phyloP scores from a whole-genome alignment of 2,797 vertebrate genomes.

The Mareca strepera region DNA sequence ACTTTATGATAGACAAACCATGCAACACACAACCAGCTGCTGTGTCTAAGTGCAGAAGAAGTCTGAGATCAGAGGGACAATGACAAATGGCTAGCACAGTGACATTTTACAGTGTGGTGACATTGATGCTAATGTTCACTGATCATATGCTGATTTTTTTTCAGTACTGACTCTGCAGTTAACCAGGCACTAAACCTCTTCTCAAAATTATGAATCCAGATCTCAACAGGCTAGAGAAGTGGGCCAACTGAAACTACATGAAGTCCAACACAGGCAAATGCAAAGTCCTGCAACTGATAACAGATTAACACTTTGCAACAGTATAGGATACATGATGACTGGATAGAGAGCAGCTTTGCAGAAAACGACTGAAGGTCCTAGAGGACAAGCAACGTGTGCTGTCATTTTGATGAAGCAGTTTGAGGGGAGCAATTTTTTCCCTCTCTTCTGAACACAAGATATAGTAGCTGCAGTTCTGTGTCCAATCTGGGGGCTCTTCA shows the following conservation, averaged over 20 bases:
- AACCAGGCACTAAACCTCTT: neutral
- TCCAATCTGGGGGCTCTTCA: neutral
- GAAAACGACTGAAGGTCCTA: neutral
- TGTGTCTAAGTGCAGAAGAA: neutral
- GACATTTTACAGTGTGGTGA: neutral
- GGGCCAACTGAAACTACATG: neutral
- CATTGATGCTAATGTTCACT: neutral
- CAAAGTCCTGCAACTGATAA: neutral
- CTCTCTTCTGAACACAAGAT: neutral
- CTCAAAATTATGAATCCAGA: neutral
- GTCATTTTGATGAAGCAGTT: neutral
- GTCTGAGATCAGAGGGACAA: neutral
- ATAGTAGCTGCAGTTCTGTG: neutral
- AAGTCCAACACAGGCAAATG: neutral
- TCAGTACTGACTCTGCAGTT: neutral
- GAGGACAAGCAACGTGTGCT: neutral
- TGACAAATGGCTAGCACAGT: neutral
- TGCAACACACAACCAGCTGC: neutral
- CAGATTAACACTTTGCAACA: neutral
- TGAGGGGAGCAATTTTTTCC: neutral
- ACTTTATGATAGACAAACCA: neutral
- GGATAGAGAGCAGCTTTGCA: neutral
- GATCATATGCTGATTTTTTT: neutral
- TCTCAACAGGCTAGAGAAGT: neutral
- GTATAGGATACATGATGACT: neutral